A percentile compares a stretch with the other conserved stretches of the same genome.
These are phyloP conservation scores for Arctocebus calabarensis DNA, from an alignment of 2,797 vertebrate species.

Conservation along the genomic window DNA sequence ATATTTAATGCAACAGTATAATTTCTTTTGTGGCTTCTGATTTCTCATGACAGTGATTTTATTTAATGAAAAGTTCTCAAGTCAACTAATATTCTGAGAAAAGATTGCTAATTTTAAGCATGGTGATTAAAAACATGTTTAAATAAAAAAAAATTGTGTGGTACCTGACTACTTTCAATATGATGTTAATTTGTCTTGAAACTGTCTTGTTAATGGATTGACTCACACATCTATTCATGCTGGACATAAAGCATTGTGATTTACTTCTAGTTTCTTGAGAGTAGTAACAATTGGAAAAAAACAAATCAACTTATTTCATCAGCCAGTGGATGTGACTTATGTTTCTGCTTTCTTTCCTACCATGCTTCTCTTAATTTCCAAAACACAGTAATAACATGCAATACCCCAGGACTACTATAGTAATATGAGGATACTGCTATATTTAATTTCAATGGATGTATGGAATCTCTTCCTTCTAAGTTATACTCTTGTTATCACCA, in stretches of 20 bases:
- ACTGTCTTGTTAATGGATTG: not conserved
- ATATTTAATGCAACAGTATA: not conserved
- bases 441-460: not conserved
- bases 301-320: not conserved
- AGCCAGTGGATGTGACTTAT: not conserved
- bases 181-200: conserved; percentile 27
- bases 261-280: conserved; percentile 15
- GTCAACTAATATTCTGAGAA: conserved; percentile 37
- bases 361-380: not conserved
- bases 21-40: conserved; percentile 32
- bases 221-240: not conserved
- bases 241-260: not conserved
- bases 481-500: not conserved
- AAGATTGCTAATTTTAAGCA: conserved; percentile 42
- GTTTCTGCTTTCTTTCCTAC: not conserved
- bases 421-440: not conserved
- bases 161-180: conserved; percentile 32
- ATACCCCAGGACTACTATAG: not conserved
- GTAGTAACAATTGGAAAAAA: not conserved
- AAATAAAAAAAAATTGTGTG: conserved; percentile 50
- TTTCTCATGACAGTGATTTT: conserved; percentile 14
- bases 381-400: not conserved
- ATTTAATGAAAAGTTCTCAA: conserved; percentile 26
- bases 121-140: conserved; percentile 55
- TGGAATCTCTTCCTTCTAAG: not conserved